These are phyloP conservation scores for Rhynchophorus ferrugineus DNA, from an alignment of 1,140 invertebrate genomes.

Conservation along the genomic window DNA sequence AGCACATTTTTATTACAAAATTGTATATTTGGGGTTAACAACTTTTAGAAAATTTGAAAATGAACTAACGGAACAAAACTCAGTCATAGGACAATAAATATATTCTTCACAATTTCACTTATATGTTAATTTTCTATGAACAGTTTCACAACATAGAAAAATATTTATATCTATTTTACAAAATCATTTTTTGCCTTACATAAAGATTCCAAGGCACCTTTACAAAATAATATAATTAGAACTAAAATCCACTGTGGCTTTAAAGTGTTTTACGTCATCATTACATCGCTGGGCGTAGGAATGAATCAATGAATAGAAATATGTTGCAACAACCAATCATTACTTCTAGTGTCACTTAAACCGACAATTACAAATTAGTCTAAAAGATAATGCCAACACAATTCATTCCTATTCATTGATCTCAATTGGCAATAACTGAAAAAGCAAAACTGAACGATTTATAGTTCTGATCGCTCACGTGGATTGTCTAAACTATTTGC, in stretches of 20 bases:
- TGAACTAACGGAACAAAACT: constrained; percentile 30
- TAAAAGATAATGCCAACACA: too few relatives aligned
- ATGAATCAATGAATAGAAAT: too few relatives aligned
- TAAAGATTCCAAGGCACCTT: constrained; percentile 40
- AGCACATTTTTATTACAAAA: constrained; percentile 31
- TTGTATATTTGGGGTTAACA: constrained; percentile 33
- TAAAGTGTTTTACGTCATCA: constrained; percentile 15
- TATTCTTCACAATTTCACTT: constrained; percentile 34
- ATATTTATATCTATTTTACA: constrained; percentile 43
- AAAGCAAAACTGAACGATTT: background rate
- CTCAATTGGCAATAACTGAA: too few relatives aligned
- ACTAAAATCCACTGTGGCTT: constrained; percentile 32
- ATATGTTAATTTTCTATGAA: constrained; percentile 35
- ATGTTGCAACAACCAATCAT: too few relatives aligned
- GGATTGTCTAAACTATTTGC: constrained; percentile 36
- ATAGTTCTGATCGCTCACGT: constrained; percentile 28
- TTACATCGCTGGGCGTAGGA: too few relatives aligned
- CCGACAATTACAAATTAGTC: too few relatives aligned
- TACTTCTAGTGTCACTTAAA: too few relatives aligned
- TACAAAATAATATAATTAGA: constrained; percentile 33
- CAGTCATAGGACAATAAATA: constrained; percentile 34
- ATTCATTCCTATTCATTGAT: too few relatives aligned
- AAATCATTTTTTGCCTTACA: constrained; percentile 41
- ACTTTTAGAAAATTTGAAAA: constrained; percentile 33
- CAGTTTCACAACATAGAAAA: constrained; percentile 45